These are phyloP conservation scores for Gallirallus australis DNA, from an alignment of 2,797 vertebrate genomes.

Conservation along the genomic window DNA sequence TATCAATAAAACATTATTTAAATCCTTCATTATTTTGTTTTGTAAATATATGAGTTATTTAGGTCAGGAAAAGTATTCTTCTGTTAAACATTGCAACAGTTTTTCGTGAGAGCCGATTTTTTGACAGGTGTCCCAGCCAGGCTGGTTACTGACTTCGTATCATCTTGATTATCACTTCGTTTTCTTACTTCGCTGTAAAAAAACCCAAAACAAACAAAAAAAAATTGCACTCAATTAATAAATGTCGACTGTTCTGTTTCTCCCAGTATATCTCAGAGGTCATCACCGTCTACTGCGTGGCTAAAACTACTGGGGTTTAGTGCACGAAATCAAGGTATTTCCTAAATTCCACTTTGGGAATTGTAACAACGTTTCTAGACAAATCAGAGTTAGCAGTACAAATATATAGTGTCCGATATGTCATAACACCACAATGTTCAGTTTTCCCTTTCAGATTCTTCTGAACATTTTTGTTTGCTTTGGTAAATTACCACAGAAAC, in stretches of 20 bases:
- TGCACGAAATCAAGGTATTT: background rate
- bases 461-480: background rate
- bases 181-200: constrained; percentile 88
- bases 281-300: background rate
- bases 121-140: constrained; percentile 79
- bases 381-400: background rate
- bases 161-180: constrained; percentile 78
- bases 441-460: background rate
- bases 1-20: background rate
- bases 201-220: background rate
- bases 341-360: background rate
- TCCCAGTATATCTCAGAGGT: background rate
- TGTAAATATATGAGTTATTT: background rate
- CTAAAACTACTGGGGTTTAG: background rate
- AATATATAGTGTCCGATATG: background rate
- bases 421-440: background rate
- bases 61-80: background rate
- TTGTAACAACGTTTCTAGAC: background rate
- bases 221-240: background rate
- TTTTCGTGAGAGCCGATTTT: constrained; percentile 82
- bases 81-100: constrained; percentile 86
- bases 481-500: background rate
- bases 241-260: background rate
- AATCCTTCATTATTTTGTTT: background rate
- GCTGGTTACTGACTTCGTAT: constrained; percentile 81